Conservation (phyloP, 2,797 vertebrate genomes). For the Amblyraja radiata region DNA sequence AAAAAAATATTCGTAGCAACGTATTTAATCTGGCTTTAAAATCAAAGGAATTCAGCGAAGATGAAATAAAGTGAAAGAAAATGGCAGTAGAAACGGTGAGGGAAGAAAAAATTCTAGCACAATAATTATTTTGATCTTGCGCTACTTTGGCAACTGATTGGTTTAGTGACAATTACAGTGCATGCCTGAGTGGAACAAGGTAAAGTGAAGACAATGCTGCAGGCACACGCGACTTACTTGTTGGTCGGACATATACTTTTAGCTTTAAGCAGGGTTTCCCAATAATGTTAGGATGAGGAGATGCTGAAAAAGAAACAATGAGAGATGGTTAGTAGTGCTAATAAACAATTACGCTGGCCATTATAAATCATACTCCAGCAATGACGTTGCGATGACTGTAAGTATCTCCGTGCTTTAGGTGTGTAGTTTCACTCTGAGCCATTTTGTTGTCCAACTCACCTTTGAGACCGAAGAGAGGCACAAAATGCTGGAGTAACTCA, state of each 20-base stretch:
- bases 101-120: constrained; percentile 6
- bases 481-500: too few species aligned
- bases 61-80: constrained; percentile 36
- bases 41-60: not conserved
- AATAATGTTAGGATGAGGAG: constrained; percentile 69
- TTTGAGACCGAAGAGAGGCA: not conserved
- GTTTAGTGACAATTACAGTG: not conserved
- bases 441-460: not conserved
- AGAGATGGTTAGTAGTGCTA: constrained; percentile 2
- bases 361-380: not conserved
- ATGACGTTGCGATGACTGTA: not conserved
- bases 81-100: constrained; percentile 25
- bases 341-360: not conserved
- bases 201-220: not conserved
- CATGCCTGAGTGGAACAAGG: not conserved
- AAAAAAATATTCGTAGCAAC: not conserved
- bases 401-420: not conserved
- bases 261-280: constrained; percentile 80
- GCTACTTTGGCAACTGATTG: not conserved
- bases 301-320: constrained; percentile 57
- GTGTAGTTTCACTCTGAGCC: not conserved
- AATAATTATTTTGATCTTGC: not conserved
- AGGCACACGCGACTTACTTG: constrained; percentile 65
- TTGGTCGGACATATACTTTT: constrained; percentile 82
- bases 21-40: not conserved